Base-by-base conservation (phyloP, 2,888 invertebrate genomes). In the Andrena haemorrhoa region DNA sequence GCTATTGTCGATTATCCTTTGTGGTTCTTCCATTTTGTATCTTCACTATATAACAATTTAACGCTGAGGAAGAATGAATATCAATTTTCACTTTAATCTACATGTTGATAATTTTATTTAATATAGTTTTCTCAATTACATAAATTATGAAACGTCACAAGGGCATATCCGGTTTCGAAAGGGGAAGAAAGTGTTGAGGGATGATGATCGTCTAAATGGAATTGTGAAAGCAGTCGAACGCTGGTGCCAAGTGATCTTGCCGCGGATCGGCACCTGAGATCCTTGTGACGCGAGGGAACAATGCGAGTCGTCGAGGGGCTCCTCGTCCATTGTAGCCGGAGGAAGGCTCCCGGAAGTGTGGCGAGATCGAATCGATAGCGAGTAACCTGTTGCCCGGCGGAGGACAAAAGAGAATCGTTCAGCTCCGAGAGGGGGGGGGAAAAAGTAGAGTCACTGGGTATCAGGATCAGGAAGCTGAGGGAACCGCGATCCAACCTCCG, bases 281-380 rank as follows among this genome's bases (percentile, higher is more conserved):
- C 51, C 51, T 31, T 41, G 23, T 31, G 58, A 69, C 51, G 58
- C 64, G 68, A 56, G 70, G 29, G 10, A 81, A 83, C 81, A 81
- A 83, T 81, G 73, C 53, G 53, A 41, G 47, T 49, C 6, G 35
- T 53, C 47, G 64, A 61, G 56, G 66, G 53, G 33, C 29, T 16
- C 41, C 66, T 51, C 56, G 69, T 56, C 65, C 61, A 60, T 66
- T 68, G 8, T 51, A 51, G 66, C 58, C 26, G 71, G 71, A 58
- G 61, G 58, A 82, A 82, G 82, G 35, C 72, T 84, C 76, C 84
- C 84, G 85, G 85, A 85, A 84, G 82, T 70, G 75, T 60, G 58
- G 75, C 64, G 58, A 79, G 85, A 85, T 85, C 66, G 82, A 77
- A 78, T 84, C 79, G 79, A 84, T 78, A 78, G 69, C 61, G 79